Conservation (phyloP, 2,797 vertebrate species). For the Lacerta viridis region DNA sequence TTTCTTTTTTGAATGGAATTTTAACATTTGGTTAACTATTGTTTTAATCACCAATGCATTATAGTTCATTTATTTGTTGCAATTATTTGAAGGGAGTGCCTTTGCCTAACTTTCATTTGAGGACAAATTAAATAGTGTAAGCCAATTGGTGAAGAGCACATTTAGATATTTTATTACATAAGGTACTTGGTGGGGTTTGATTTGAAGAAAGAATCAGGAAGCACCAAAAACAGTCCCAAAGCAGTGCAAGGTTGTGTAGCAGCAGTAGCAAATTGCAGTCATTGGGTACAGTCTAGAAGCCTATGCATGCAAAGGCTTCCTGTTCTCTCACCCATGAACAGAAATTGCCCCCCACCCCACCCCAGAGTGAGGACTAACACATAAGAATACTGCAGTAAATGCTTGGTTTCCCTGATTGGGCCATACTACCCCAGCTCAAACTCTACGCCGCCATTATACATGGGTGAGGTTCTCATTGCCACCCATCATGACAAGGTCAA, state of each 20-base stretch:
- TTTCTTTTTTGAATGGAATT: not conserved
- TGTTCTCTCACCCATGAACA: not conserved
- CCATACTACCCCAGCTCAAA: too few relatives aligned
- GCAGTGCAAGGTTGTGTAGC: not conserved
- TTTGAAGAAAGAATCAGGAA: not conserved
- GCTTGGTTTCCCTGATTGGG: too few relatives aligned
- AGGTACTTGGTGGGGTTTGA: not conserved
- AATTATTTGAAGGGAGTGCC: not conserved
- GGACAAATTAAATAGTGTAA: not conserved
- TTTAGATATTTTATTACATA: not conserved
- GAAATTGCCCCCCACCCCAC: too few relatives aligned
- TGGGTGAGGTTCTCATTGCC: too few relatives aligned
- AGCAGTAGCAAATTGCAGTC: not conserved
- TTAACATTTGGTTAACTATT: not conserved
- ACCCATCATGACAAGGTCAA: too few relatives aligned
- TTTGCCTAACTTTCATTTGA: not conserved
- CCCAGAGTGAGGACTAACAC: too few relatives aligned
- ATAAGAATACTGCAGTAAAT: too few relatives aligned
- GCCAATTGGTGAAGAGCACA: not conserved
- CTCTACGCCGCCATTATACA: too few relatives aligned
- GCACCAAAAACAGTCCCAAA: not conserved
- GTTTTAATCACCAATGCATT: not conserved
- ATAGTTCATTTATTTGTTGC: not conserved
- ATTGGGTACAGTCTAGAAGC: not conserved
- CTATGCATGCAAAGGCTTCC: not conserved